Conservation (phyloP, 1,140 invertebrate genomes). For the Leptestheria dahalacensis region DNA sequence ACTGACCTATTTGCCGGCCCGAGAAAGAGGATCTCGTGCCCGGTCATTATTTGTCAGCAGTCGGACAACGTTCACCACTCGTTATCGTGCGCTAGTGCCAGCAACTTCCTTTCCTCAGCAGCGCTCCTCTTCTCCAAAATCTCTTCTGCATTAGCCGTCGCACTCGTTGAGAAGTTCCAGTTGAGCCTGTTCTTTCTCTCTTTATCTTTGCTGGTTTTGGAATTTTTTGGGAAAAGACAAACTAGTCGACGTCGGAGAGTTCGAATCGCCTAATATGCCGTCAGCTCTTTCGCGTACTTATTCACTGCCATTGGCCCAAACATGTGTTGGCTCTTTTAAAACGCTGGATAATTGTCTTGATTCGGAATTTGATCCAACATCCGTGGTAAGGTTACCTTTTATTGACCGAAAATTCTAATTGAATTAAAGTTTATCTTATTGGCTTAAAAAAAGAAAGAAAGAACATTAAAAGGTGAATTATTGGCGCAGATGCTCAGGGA, state of each 20-base stretch:
- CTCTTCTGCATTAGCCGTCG: not conserved
- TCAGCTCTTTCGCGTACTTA: slow-evolving; percentile 10
- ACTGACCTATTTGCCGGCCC: slow-evolving; percentile 14
- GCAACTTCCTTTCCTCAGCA: slow-evolving; percentile 3
- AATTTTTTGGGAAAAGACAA: not conserved
- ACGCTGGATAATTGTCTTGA: not conserved
- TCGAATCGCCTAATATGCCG: slow-evolving; percentile 11
- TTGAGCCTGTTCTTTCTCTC: not conserved
- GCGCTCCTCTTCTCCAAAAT: not conserved
- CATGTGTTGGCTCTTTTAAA: not conserved
- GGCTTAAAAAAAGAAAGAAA: too few relatives aligned
- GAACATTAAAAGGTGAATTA: too few relatives aligned
- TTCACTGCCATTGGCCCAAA: slow-evolving; percentile 10
- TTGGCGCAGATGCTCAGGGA: too few relatives aligned
- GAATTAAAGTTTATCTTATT: too few relatives aligned
- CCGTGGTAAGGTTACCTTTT: too few relatives aligned
- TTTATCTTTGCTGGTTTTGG: not conserved
- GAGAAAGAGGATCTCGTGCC: not conserved
- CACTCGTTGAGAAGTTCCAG: not conserved
- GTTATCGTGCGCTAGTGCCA: not conserved
- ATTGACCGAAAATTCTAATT: too few relatives aligned
- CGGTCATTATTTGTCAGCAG: not conserved
- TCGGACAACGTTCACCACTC: not conserved
- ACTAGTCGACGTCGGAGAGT: not conserved
- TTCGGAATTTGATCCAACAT: too few relatives aligned